Evolutionary conservation across 2,113 vertebrate species (phyloP).

Genomic region (Pseudonaja textilis): DNA sequence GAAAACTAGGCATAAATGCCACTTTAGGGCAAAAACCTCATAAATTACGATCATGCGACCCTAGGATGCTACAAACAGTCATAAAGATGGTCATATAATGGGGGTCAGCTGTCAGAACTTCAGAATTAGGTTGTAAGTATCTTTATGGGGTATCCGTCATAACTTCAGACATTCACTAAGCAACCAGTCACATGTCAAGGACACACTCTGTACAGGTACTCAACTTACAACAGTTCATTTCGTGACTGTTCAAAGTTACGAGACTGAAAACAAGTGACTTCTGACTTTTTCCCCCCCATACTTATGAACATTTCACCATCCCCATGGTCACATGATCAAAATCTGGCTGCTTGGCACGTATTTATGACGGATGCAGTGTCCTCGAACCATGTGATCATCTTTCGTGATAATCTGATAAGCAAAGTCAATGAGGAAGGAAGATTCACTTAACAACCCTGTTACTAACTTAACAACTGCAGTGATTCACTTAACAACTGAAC

Average conservation of each 20-base stretch:
- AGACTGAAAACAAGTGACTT: too few relatives aligned
- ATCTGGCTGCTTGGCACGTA: not conserved
- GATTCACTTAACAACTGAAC: too few relatives aligned
- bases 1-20: not conserved
- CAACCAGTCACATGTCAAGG: not conserved
- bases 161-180: not conserved
- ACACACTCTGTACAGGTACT: too few relatives aligned
- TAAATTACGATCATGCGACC: not conserved
- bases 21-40: not conserved
- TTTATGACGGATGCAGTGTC: not conserved
- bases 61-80: not conserved
- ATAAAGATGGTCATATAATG: not conserved
- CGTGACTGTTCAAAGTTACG: too few relatives aligned
- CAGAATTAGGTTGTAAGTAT: not conserved
- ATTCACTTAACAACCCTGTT: not conserved
- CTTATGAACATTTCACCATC: rapidly evolving
- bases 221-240: too few relatives aligned
- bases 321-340: not conserved
- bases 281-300: not conserved
- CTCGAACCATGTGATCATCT: not conserved
- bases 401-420: not conserved
- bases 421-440: not conserved
- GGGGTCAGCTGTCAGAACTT: not conserved
- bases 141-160: not conserved
- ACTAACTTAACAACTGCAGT: not conserved